Evolutionary conservation across 1,140 invertebrate species (phyloP).

Genomic region (Periplaneta americana): DNA sequence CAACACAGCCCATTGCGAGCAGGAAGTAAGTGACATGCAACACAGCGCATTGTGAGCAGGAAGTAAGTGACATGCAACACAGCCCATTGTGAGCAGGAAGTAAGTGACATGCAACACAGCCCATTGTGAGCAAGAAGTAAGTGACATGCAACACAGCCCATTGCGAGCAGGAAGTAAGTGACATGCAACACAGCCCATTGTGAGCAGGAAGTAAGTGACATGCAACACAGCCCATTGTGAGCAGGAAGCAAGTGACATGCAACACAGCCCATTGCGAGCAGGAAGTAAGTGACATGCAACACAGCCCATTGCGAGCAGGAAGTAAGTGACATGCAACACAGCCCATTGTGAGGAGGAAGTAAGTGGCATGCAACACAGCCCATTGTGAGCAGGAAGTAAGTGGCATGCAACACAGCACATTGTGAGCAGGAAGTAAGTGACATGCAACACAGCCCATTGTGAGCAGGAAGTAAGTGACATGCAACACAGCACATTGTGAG

Average conservation of each 20-base stretch:
- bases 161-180: too few species aligned
- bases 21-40: neutral
- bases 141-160: neutral
- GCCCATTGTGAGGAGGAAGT: neutral
- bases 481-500: neutral
- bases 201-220: slow-evolving; percentile 69
- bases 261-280: neutral
- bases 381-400: neutral
- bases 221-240: slow-evolving; percentile 11
- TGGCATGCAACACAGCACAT: neutral
- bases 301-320: neutral
- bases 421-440: slow-evolving; percentile 14
- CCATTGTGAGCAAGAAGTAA: neutral
- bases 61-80: too few species aligned
- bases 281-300: slow-evolving; percentile 41
- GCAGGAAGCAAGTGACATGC: neutral
- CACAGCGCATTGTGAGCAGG: neutral
- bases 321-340: neutral
- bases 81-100: slow-evolving; percentile 74
- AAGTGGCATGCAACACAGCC: slow-evolving; percentile 35
- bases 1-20: neutral
- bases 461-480: neutral
- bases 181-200: slow-evolving; percentile 77
- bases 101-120: slow-evolving; percentile 36
- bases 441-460: slow-evolving; percentile 31